Percentiles rank a stretch among this genome's conserved stretches.
Conservation (phyloP, 2,113 vertebrate species). For the Ammodramus savannarum region DNA sequence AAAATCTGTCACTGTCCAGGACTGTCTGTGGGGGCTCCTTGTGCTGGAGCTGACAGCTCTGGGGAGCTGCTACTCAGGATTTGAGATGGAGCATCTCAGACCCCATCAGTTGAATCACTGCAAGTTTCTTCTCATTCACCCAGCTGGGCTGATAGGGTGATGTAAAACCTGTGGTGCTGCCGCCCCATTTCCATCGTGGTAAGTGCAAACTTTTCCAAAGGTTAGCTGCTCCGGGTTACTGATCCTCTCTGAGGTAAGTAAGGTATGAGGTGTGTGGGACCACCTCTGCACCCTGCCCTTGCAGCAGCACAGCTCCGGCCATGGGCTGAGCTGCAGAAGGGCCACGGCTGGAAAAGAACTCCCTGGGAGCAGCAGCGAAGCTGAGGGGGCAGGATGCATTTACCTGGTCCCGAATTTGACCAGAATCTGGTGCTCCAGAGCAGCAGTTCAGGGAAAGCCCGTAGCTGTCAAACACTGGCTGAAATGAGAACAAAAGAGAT, state of each 20-base stretch:
- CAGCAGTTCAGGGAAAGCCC: neutral
- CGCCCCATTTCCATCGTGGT: neutral
- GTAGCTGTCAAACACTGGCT: neutral
- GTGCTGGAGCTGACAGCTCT: neutral
- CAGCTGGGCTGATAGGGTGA: neutral
- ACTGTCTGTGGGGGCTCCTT: neutral
- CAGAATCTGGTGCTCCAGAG: neutral
- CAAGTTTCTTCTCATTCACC: neutral
- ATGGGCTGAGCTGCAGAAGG: neutral
- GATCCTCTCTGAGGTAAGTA: neutral
- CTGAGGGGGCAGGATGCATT: neutral
- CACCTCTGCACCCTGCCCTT: neutral
- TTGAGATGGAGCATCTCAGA: neutral
- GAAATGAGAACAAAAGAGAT: neutral
- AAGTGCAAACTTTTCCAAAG: neutral
- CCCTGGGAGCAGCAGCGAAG: neutral
- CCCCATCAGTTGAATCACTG: neutral
- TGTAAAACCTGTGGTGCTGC: neutral
- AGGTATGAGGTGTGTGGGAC: neutral
- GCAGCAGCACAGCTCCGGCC: neutral
- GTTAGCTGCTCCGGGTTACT: neutral
- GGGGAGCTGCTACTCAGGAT: neutral
- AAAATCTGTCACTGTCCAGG: fast-evolving
- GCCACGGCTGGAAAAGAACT: neutral
- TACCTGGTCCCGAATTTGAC: neutral